Percentiles rank a stretch among this genome's conserved stretches.
phyloP scores from a whole-genome alignment of 1,140 invertebrate genomes.

The Leptinotarsa defecta region DNA sequence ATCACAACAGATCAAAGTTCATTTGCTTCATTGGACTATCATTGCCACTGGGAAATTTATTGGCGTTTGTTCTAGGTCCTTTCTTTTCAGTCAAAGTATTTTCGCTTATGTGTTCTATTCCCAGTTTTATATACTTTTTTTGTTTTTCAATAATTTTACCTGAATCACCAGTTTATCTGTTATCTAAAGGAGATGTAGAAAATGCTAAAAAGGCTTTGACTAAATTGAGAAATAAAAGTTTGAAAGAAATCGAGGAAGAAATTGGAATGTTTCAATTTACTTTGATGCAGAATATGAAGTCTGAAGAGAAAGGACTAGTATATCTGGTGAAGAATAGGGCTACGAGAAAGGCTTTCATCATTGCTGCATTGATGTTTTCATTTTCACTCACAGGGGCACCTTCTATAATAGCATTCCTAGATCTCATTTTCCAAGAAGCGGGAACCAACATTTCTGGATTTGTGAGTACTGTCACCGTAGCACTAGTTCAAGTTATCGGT shows the following conservation, averaged over 20 bases:
- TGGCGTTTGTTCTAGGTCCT: conserved; percentile 64
- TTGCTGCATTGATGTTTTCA: conserved; percentile 78
- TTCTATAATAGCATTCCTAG: conserved; percentile 81
- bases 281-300: conserved; percentile 45
- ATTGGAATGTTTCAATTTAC: conserved; percentile 23
- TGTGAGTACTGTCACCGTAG: conserved; percentile 74
- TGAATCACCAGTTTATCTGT: conserved; percentile 76
- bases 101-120: conserved; percentile 56
- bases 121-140: conserved; percentile 61
- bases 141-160: conserved; percentile 62
- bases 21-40: conserved; percentile 44
- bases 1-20: conserved; percentile 44
- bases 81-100: conserved; percentile 62
- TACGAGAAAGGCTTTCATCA: conserved; percentile 70
- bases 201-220: conserved; percentile 67
- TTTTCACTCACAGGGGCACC: conserved; percentile 87
- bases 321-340: conserved; percentile 44
- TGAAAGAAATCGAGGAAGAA: conserved; percentile 49
- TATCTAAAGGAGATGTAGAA: conserved; percentile 63
- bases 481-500: conserved; percentile 75
- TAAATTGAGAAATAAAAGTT: conserved; percentile 63
- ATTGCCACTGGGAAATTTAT: conserved; percentile 40
- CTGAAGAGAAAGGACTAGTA: conserved; percentile 32
- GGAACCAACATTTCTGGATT: conserved; percentile 62
- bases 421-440: conserved; percentile 71